A percentile compares a stretch with the other conserved stretches of the same genome.
These are phyloP conservation scores for Taphrorychus bicolor DNA, from an alignment of 2,888 invertebrate species.

Conservation along the genomic window DNA sequence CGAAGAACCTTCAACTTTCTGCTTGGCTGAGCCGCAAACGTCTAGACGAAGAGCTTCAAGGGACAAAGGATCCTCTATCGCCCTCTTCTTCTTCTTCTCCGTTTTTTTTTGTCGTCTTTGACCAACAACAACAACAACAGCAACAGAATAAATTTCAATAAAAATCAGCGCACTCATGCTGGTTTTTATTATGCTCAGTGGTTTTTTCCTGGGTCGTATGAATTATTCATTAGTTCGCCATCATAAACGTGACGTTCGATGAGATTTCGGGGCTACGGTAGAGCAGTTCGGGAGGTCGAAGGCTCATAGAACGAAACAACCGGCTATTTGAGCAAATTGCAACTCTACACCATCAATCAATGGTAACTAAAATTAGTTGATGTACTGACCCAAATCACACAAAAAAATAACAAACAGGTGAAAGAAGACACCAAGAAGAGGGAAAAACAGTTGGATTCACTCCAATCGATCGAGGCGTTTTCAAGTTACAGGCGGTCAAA, in stretches of 20 bases:
- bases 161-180: slow-evolving; percentile 4
- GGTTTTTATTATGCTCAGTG: neutral
- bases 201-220: neutral
- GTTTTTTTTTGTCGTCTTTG: neutral
- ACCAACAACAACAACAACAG: neutral
- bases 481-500: too few species aligned
- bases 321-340: too few species aligned
- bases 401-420: too few species aligned
- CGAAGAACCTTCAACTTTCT: slow-evolving; percentile 2
- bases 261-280: neutral
- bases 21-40: neutral
- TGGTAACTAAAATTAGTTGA: too few species aligned
- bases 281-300: neutral
- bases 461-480: too few species aligned
- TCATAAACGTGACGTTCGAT: neutral
- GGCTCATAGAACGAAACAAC: too few species aligned
- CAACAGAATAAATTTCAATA: slow-evolving; percentile 2
- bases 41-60: slow-evolving; percentile 6
- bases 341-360: too few species aligned
- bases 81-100: neutral
- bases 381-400: too few species aligned
- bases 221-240: slow-evolving; percentile 1
- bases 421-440: too few species aligned
- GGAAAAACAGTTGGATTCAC: too few species aligned
- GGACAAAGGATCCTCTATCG: neutral